Evolutionary conservation across 2,888 invertebrate genomes (phyloP).

Genomic region (Platerodrilus igneus): DNA sequence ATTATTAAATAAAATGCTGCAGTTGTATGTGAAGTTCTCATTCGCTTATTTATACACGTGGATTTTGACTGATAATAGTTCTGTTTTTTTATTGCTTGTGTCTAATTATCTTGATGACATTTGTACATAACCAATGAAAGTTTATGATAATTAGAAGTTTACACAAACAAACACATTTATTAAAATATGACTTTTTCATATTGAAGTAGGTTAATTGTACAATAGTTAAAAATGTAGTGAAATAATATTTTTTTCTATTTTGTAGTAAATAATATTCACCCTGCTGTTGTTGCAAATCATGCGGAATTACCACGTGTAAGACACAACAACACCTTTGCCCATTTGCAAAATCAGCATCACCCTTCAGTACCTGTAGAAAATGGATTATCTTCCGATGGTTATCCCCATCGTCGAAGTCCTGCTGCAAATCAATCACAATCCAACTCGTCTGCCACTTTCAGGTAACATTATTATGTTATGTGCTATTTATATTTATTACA

Average conservation of each 20-base stretch:
- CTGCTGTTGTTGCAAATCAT: conserved; percentile 48
- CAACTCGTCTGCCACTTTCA: conserved; percentile 47
- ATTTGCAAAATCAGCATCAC: conserved; percentile 35
- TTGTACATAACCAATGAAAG: too few relatives aligned
- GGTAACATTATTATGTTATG: too few relatives aligned
- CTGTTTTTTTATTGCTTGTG: too few relatives aligned
- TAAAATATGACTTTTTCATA: too few relatives aligned
- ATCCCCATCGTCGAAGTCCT: conserved; percentile 42
- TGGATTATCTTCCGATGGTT: conserved; percentile 51
- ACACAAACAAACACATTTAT: too few relatives aligned
- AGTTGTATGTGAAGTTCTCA: too few relatives aligned
- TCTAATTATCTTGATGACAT: too few relatives aligned
- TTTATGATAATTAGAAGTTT: too few relatives aligned
- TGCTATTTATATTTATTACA: conserved; percentile 2
- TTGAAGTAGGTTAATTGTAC: too few relatives aligned
- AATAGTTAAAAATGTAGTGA: background rate
- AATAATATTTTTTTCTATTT: conserved; percentile 21
- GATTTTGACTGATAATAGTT: too few relatives aligned
- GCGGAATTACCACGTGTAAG: conserved; percentile 48
- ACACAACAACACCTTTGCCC: conserved; percentile 38
- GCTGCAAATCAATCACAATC: conserved; percentile 36
- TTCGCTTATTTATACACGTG: too few relatives aligned
- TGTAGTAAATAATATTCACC: conserved; percentile 55
- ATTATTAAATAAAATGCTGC: too few relatives aligned
- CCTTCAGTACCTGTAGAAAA: conserved; percentile 45